Evolutionary conservation across 2,797 vertebrate genomes (phyloP), one percentile per base, ranked within the genome.

Genomic region (Microhierax caerulescens): DNA sequence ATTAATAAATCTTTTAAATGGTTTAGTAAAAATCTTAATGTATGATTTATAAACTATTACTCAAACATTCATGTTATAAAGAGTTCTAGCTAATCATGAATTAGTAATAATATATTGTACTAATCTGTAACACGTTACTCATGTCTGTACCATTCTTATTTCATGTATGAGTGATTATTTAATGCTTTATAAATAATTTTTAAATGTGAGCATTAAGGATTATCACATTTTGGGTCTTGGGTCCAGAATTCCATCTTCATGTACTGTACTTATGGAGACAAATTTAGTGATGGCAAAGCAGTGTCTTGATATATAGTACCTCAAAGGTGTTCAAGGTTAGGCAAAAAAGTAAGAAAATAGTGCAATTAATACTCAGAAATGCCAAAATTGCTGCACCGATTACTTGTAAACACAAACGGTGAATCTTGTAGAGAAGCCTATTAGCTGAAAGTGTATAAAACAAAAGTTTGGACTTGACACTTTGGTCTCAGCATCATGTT

Each of bases 91-190:
- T 88, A 74, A 53, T 43, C 28, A 80, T 37, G 21, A 3, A 30
- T 73, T 73, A 83, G 4, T 13, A 43, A 85, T 48, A 60, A 14
- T 45, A 13, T 27, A 30, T 64, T 64, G 13, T 69, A n/a, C 34
- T 30, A 17, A 16, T 54, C 51, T 51, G 16, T 37, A 61, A 19
- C 7, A 4, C 24, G 5, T 14, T 80, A 13, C 12, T 90, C 18
- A 13, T 59, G 11, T 28, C 51, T 91, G 10, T 63, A 57, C 47
- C 43, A 56, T n/a, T 63, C 23, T 78, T 61, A 1, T 41, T 59
- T 22, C 7, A 37, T 0, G 0, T 20, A 25, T 1, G 0, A 85
- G 12, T 32, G 54, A 57, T 32, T 3, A 32, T 70, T 41, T 73
- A 11, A 20, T 63, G 50, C 9, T 85, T 80, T 69, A 50, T 25